Percentiles rank a stretch among this genome's conserved stretches.
Conservation (phyloP, 2,888 invertebrate species). For the Digitonthophagus gazella region DNA sequence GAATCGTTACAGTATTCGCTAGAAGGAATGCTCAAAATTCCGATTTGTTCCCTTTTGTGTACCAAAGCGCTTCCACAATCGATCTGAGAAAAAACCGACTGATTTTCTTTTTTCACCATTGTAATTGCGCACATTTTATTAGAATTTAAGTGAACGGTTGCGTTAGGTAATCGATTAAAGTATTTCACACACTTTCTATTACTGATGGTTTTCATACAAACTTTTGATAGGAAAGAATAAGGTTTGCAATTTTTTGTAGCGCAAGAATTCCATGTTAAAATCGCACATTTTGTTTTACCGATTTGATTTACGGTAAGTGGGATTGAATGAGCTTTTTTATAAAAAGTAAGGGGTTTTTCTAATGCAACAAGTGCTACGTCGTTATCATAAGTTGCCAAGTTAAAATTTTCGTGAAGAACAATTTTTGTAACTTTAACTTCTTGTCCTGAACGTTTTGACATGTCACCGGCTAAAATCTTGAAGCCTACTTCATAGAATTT, state of each 20-base stretch:
- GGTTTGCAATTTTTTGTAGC: background rate
- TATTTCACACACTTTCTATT: background rate
- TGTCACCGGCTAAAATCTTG: background rate
- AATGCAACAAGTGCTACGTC: background rate
- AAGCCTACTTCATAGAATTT: background rate
- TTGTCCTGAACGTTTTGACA: background rate
- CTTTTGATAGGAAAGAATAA: background rate
- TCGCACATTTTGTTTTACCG: background rate
- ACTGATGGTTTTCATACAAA: background rate
- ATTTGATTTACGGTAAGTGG: background rate
- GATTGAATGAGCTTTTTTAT: background rate
- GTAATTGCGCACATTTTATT: background rate
- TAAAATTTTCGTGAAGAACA: background rate
- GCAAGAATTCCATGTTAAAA: background rate
- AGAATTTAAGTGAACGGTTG: background rate
- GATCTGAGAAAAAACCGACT: no score
- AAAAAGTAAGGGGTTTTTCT: background rate
- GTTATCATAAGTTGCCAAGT: background rate
- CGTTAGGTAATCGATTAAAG: background rate
- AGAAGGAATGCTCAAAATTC: background rate
- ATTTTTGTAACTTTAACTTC: background rate
- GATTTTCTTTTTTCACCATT: background rate
- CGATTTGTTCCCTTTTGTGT: background rate
- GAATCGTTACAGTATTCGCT: background rate
- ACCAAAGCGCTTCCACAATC: background rate